A percentile compares a stretch with the other conserved stretches of the same genome.
Evolutionary conservation across 2,113 vertebrate genomes (phyloP).

Genomic region (Toxotes jaculatrix): DNA sequence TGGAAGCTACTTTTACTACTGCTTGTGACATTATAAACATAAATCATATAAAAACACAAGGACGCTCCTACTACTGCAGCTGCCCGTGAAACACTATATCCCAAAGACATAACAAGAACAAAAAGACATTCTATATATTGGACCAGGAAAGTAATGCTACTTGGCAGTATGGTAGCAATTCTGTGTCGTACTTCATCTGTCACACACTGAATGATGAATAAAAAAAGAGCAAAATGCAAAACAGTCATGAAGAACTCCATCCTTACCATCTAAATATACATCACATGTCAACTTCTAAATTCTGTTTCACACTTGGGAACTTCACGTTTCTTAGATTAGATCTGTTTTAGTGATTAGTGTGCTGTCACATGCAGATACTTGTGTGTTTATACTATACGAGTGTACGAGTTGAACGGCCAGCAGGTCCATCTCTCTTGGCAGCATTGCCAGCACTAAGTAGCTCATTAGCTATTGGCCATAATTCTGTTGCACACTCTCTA

Average conservation of each 20-base stretch:
- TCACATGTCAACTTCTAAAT: neutral
- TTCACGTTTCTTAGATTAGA: neutral
- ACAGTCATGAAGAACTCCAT: neutral
- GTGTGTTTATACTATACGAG: slow-evolving; percentile 32
- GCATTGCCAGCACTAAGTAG: slow-evolving; percentile 63
- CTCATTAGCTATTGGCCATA: slow-evolving; percentile 76
- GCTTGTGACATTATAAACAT: neutral
- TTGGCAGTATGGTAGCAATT: neutral
- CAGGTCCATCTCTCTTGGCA: slow-evolving; percentile 53
- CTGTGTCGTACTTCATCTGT: neutral
- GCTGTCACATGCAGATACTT: slow-evolving; percentile 4
- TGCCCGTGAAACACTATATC: neutral
- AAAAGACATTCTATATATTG: neutral
- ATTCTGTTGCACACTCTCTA: slow-evolving; percentile 58
- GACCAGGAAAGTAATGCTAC: neutral
- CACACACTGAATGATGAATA: neutral
- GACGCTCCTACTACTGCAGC: too few species aligned
- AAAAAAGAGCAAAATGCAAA: slow-evolving; percentile 3
- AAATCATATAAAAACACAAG: neutral
- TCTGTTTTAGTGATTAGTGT: neutral
- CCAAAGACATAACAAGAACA: neutral
- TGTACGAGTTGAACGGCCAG: slow-evolving; percentile 32
- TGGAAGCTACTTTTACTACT: neutral
- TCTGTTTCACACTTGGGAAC: neutral
- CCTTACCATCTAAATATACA: neutral